These are phyloP conservation scores for Chrysodeixis includens DNA, from an alignment of 2,888 invertebrate genomes.

Conservation along the genomic window DNA sequence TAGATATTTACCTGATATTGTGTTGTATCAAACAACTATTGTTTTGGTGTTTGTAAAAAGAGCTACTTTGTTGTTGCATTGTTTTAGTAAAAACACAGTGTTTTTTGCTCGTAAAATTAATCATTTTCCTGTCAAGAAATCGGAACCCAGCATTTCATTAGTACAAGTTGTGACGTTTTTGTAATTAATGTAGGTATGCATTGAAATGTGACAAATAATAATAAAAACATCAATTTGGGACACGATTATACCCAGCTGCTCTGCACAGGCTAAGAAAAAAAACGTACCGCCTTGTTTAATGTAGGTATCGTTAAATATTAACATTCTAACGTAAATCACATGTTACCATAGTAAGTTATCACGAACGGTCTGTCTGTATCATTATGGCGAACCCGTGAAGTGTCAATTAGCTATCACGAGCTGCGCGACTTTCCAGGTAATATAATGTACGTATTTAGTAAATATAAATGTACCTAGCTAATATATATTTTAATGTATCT, in stretches of 20 bases:
- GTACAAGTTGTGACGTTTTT: no score
- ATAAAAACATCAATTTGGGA: no score
- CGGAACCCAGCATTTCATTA: no score
- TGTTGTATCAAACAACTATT: not conserved
- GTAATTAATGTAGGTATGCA: no score
- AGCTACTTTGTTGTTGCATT: not conserved
- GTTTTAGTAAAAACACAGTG: not conserved
- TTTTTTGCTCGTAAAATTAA: no score
- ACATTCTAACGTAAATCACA: slow-evolving; percentile 10
- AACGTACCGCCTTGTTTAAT: not conserved
- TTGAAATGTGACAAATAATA: no score
- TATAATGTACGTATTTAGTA: slow-evolving; percentile 29
- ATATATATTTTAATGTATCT: no score
- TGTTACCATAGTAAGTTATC: slow-evolving; percentile 31
- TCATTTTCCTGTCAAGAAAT: no score
- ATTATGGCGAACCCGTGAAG: not conserved
- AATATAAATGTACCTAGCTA: slow-evolving; percentile 14
- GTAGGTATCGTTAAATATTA: not conserved
- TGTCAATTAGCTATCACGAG: slow-evolving; percentile 37
- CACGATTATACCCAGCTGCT: no score
- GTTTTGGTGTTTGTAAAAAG: not conserved
- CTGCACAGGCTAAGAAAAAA: not conserved
- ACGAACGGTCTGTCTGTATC: slow-evolving; percentile 22
- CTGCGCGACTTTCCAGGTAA: slow-evolving; percentile 23
- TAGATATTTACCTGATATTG: slow-evolving; percentile 11